Evolutionary conservation across 2,888 invertebrate species (phyloP).

Genomic region (Operophtera brumata): DNA sequence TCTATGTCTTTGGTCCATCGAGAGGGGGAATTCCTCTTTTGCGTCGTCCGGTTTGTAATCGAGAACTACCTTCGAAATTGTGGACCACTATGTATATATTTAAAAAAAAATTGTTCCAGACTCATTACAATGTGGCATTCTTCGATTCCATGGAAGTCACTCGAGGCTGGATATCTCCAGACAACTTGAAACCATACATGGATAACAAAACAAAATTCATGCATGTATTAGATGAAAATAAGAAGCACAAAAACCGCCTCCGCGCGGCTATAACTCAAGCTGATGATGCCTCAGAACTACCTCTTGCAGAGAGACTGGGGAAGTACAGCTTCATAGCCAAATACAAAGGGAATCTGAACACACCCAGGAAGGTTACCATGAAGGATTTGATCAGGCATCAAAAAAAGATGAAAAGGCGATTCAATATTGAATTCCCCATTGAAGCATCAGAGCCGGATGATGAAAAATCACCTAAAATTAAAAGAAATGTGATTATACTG

Average conservation of each 20-base stretch:
- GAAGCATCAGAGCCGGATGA: conserved; percentile 51
- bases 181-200: conserved; percentile 59
- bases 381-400: conserved; percentile 49
- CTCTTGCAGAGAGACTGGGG: conserved; percentile 54
- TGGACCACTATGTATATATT: too few relatives aligned
- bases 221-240: conserved; percentile 35
- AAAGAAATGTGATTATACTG: conserved; percentile 43
- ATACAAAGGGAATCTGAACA: conserved; percentile 62
- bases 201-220: conserved; percentile 43
- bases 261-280: conserved; percentile 60
- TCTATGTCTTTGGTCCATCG: too few relatives aligned
- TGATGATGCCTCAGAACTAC: conserved; percentile 58
- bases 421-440: conserved; percentile 52
- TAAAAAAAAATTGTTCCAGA: conserved; percentile 70
- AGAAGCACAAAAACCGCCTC: conserved; percentile 54
- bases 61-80: too few relatives aligned
- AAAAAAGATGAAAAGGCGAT: conserved; percentile 53
- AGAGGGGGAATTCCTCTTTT: too few relatives aligned
- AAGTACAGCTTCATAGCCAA: conserved; percentile 71
- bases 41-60: too few relatives aligned
- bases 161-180: conserved; percentile 69
- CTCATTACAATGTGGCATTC: conserved; percentile 78
- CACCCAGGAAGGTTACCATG: conserved; percentile 56
- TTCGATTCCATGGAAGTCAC: conserved; percentile 67
- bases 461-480: conserved; percentile 30